A percentile compares a stretch with the other conserved stretches of the same genome.
Evolutionary conservation across 1,140 invertebrate species (phyloP).

Genomic region (Helicoverpa zea): DNA sequence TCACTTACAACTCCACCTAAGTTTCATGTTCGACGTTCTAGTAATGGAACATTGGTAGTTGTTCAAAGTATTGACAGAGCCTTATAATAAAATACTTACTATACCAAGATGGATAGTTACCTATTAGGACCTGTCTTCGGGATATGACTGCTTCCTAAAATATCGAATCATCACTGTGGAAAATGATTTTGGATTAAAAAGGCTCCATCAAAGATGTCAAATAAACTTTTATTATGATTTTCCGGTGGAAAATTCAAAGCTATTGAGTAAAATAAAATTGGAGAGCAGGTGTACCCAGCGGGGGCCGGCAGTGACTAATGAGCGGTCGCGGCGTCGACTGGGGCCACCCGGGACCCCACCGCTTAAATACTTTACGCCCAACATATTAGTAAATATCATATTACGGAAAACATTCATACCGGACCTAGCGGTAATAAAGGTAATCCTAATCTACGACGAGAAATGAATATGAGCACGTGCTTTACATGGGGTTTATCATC

Average conservation of each 20-base stretch:
- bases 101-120: too few species aligned
- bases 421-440: not conserved
- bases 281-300: slow-evolving; percentile 55
- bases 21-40: too few species aligned
- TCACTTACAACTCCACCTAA: too few species aligned
- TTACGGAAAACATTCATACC: slow-evolving; percentile 28
- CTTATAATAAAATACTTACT: too few species aligned
- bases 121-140: not conserved
- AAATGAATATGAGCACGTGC: not conserved
- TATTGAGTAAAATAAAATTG: slow-evolving; percentile 54
- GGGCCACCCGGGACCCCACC: slow-evolving; percentile 43
- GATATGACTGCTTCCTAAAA: not conserved
- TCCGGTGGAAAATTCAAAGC: slow-evolving; percentile 52
- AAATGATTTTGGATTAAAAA: slow-evolving; percentile 9
- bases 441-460: not conserved
- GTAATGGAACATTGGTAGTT: too few species aligned
- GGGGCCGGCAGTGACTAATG: slow-evolving; percentile 60
- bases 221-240: slow-evolving; percentile 52
- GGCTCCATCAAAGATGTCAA: slow-evolving; percentile 42
- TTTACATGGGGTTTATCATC: too few species aligned
- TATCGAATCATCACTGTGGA: not conserved
- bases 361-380: slow-evolving; percentile 53
- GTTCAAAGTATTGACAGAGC: too few species aligned
- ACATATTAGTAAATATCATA: slow-evolving; percentile 44
- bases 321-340: slow-evolving; percentile 62